Base-by-base conservation (phyloP, 2,797 vertebrate species). In the Malacoctenus gilli region DNA sequence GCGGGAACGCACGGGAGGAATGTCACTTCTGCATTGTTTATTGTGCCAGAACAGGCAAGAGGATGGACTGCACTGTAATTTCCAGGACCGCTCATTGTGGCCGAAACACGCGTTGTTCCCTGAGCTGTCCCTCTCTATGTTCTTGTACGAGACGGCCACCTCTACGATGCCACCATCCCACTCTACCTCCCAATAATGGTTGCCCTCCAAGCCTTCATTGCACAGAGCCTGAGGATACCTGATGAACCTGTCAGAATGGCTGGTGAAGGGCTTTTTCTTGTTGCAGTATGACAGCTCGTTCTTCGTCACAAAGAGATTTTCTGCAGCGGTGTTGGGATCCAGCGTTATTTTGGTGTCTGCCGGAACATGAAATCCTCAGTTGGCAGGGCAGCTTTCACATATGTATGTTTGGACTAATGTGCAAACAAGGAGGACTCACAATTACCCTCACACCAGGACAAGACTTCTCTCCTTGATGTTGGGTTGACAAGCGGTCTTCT, bases 171-270 rank as follows among this genome's bases (percentile, higher is more conserved):
- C 83, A 0, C 74, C 67, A 2, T 80, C 77, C 80, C 80, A 86
- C 62, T 76, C 60, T 50, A 85, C 84, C 65, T 88, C 79, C 80
- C 84, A 86, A 67, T 84, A 86, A 56, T 54, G n/a, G 34, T 38
- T 37, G 1, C 1, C 16, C 1, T 13, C 2, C 2, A 86, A 61
- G 21, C 55, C 68, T 0, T 31, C 9, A 59, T 53, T 68, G 13
- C 69, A 77, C 59, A 87, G 12, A 40, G 74, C 71, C 47, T 85
- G 83, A 51, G 69, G 14, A 13, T 23, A 68, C 46, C 16, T 41
- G 8, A 73, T 78, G 54, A 86, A 87, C 62, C 86, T 73, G 16
- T 77, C 47, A 1, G 36, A 41, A 43, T 83, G 80, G 36, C n/a
- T n/a, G n/a, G n/a, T n/a, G n/a, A n/a, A n/a, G n/a, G n/a, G n/a